phyloP scores from a whole-genome alignment of 1,140 invertebrate genomes.

The Pemphigus obesinymphae region DNA sequence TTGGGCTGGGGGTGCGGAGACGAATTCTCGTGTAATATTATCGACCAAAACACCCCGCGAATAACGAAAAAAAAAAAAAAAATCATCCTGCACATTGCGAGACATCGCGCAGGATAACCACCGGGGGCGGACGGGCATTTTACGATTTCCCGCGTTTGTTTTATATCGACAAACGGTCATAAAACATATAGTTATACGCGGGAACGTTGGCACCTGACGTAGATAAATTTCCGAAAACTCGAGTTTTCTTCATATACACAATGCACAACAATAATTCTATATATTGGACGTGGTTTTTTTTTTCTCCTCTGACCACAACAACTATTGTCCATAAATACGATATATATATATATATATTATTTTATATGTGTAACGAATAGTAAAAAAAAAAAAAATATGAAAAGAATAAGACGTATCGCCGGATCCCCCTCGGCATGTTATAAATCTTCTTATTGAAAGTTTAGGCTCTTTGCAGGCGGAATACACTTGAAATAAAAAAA shows the following conservation, averaged over 20 bases:
- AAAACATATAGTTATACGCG: slow-evolving; percentile 23
- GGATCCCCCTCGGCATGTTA: neutral
- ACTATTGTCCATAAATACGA: neutral
- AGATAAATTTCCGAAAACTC: slow-evolving; percentile 31
- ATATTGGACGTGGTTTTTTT: neutral
- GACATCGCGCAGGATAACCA: neutral
- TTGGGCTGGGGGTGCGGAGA: too few relatives aligned
- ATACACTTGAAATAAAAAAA: neutral
- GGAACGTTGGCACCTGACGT: slow-evolving; percentile 37
- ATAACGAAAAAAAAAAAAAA: too few relatives aligned
- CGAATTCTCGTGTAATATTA: neutral
- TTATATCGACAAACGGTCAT: slow-evolving; percentile 6
- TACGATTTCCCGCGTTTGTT: slow-evolving; percentile 9
- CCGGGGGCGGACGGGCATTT: neutral
- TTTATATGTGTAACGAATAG: neutral
- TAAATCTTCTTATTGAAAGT: slow-evolving; percentile 33
- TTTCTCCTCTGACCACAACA: neutral
- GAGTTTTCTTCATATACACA: neutral
- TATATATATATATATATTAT: neutral
- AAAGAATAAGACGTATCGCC: slow-evolving; percentile 16
- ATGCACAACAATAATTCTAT: too few relatives aligned
- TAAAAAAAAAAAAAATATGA: neutral
- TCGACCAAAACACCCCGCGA: neutral
- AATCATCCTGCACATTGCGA: too few relatives aligned
- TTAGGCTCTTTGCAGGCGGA: neutral